phyloP scores from a whole-genome alignment of 2,113 vertebrate species.

The Crotalus helleri region DNA sequence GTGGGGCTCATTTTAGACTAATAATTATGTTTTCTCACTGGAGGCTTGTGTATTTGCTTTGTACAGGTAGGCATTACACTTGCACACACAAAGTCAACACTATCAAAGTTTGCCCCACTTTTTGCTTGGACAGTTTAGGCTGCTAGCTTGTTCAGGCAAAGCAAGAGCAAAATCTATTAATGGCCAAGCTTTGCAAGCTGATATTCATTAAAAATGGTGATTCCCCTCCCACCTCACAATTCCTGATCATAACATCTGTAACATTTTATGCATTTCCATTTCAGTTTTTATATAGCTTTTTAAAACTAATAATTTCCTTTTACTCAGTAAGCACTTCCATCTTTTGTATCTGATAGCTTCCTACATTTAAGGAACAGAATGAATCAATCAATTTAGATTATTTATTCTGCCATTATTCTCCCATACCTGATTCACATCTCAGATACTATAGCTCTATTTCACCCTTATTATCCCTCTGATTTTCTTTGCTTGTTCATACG shows the following conservation, averaged over 20 bases:
- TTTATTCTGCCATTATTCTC: not conserved
- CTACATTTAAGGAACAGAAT: not conserved
- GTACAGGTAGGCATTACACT: not conserved
- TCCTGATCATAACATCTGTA: not conserved
- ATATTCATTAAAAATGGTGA: not conserved
- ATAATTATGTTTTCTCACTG: not conserved
- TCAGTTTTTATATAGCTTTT: not conserved
- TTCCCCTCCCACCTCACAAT: not conserved
- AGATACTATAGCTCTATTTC: not conserved
- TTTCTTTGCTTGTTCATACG: not conserved
- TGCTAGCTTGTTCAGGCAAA: not conserved
- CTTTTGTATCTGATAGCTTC: not conserved
- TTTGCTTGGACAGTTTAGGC: not conserved
- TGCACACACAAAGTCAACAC: not conserved
- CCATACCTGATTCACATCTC: not conserved
- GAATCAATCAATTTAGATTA: not conserved
- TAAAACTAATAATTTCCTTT: not conserved
- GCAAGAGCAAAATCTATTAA: not conserved
- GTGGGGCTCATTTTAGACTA: not conserved
- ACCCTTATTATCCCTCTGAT: not conserved
- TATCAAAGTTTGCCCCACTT: not conserved
- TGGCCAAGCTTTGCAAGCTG: not conserved
- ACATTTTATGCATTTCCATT: not conserved
- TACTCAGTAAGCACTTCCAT: not conserved
- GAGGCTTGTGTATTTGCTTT: not conserved